A percentile compares a stretch with the other conserved stretches of the same genome.
phyloP scores from a whole-genome alignment of 2,797 vertebrate species.

The Anguilla megastoma region DNA sequence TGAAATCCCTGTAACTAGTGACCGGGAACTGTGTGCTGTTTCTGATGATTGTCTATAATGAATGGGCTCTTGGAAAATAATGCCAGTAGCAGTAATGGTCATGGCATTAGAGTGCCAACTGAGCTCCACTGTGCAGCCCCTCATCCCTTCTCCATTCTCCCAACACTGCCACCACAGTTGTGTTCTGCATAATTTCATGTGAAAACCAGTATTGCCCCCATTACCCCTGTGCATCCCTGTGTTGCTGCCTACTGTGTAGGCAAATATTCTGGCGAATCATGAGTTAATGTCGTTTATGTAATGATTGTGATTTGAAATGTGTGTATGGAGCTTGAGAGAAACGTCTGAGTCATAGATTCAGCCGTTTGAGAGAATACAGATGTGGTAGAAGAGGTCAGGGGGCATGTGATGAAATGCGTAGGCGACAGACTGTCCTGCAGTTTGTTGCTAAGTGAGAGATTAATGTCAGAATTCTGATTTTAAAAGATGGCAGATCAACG shows the following conservation, averaged over 20 bases:
- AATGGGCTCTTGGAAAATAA: not conserved
- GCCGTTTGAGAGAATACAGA: constrained; percentile 8
- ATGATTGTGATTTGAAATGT: not conserved
- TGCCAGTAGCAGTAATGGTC: not conserved
- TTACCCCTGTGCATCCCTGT: not conserved
- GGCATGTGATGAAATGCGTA: not conserved
- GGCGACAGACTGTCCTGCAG: not conserved
- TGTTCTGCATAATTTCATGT: not conserved
- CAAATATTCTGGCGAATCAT: constrained; percentile 3
- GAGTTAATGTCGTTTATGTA: not conserved
- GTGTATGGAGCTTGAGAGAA: not conserved
- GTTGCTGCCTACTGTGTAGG: constrained; percentile 37
- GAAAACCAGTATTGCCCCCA: not conserved
- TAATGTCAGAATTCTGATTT: not conserved
- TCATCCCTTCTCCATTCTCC: not conserved
- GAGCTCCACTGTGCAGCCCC: not conserved
- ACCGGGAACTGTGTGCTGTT: not conserved
- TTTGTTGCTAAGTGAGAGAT: not conserved
- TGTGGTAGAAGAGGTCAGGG: not conserved
- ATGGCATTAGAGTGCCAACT: not conserved
- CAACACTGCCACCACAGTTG: not conserved
- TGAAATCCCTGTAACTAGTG: not conserved
- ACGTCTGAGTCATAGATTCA: not conserved
- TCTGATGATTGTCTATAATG: constrained; percentile 2
- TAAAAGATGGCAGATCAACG: constrained; percentile 1